Base-by-base conservation (phyloP, 2,888 invertebrate species). In the Sthenelais limicola region DNA sequence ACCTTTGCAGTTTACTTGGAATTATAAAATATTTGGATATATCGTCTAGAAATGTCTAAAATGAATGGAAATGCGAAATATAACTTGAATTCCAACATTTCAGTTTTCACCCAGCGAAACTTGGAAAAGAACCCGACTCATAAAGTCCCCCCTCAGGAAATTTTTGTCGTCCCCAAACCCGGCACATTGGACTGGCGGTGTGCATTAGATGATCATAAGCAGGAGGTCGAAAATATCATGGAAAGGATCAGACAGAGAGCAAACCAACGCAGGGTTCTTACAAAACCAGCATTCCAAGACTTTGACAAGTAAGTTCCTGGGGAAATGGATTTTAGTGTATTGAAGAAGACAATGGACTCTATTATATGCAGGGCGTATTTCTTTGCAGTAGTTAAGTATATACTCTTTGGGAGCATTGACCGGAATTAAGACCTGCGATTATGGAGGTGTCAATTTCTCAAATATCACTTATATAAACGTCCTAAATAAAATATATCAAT, bases 61-160 rank as follows among this genome's bases (percentile, higher is more conserved):
- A 47, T 28, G 15, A 28, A n/a, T n/a, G n/a, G n/a, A n/a, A n/a
- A n/a, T n/a, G n/a, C n/a, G n/a, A n/a, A n/a, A n/a, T n/a, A n/a
- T 43, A 43, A 15, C 9, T 12, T 12, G 43, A 12, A 43, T 52
- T 52, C 24, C 21, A 18, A 33, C 33, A 76, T 78, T 75, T 12
- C 80, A 88, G 88, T 88, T 24, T 88, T 88, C 78, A 87, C 86
- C 12, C 83, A 84, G 75, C 80, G 82, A n/a, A 79, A 82, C 28
- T 77, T 87, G 43, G 87, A 87, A 77, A 84, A 86, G 77, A 80
- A 71, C 4, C 88, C 87, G 35, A 80, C 80, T 15, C 77, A 81
- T 18, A 67, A 78, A 54, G 86, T 88, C 1, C 84, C 84, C 3
- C 82, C 84, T 0, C 80, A 80, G 28, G 85, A 86, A 71, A 82